A percentile compares a stretch with the other conserved stretches of the same genome.
phyloP scores from a whole-genome alignment of 2,797 vertebrate genomes.

The Xyrichtys novacula region DNA sequence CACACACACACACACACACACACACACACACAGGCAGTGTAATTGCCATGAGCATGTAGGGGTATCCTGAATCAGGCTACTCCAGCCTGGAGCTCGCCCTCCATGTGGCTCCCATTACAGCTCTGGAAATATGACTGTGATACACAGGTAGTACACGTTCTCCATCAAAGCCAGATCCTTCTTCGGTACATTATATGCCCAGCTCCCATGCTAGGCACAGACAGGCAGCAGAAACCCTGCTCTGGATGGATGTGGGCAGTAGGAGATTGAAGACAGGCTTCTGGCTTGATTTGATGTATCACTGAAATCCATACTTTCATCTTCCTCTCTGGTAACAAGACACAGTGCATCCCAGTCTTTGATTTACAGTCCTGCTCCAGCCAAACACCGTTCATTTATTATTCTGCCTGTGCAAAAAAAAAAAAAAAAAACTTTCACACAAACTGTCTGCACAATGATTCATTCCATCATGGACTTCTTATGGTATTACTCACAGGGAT shows the following conservation, averaged over 20 bases:
- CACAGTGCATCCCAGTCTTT: slow-evolving; percentile 52
- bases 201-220: slow-evolving; percentile 38
- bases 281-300: slow-evolving; percentile 50
- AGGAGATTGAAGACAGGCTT: slow-evolving; percentile 54
- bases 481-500: slow-evolving; percentile 43
- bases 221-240: slow-evolving; percentile 18
- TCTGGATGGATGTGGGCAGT: slow-evolving; percentile 32
- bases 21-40: slow-evolving; percentile 66
- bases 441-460: slow-evolving; percentile 49
- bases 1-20: slow-evolving; percentile 28
- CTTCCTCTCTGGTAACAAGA: slow-evolving; percentile 66
- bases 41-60: slow-evolving; percentile 86
- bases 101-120: slow-evolving; percentile 88
- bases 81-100: slow-evolving; percentile 67
- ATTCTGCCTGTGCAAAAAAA: slow-evolving; percentile 65
- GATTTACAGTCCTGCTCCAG: slow-evolving; percentile 69
- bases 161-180: slow-evolving; percentile 72
- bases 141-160: slow-evolving; percentile 69
- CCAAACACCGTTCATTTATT: slow-evolving; percentile 75
- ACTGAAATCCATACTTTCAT: slow-evolving; percentile 59
- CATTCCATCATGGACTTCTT: slow-evolving; percentile 53
- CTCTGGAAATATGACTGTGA: slow-evolving; percentile 66
- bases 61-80: slow-evolving; percentile 85
- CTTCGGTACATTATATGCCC: slow-evolving; percentile 53
- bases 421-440: slow-evolving; percentile 55